Percentiles rank a stretch among this genome's conserved stretches.
These are phyloP conservation scores for Dromiciops gliroides DNA, from an alignment of 2,113 vertebrate genomes.

Conservation along the genomic window DNA sequence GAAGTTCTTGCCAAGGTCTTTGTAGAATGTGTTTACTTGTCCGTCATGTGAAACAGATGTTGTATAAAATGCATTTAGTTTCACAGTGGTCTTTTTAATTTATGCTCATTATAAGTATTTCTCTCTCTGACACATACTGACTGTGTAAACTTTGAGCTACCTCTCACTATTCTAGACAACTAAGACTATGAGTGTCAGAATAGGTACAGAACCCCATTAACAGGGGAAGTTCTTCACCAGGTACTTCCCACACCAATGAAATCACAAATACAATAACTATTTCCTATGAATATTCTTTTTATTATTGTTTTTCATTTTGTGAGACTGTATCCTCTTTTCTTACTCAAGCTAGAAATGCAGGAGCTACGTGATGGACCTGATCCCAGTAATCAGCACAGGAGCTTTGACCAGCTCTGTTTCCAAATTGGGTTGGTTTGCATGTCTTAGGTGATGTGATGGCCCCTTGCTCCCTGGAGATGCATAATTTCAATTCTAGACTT, in stretches of 20 bases:
- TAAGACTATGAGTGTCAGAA: neutral
- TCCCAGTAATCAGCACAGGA: neutral
- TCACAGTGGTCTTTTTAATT: neutral
- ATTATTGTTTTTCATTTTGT: neutral
- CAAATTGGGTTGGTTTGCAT: neutral
- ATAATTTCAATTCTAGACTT: neutral
- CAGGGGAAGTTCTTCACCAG: neutral
- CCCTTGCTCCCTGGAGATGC: neutral
- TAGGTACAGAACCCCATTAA: neutral
- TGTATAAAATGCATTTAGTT: neutral
- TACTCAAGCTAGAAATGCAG: neutral
- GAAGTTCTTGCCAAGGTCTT: neutral
- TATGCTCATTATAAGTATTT: neutral
- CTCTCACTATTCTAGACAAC: neutral
- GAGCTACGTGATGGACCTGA: neutral
- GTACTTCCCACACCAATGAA: neutral
- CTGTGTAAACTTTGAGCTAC: neutral
- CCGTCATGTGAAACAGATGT: neutral
- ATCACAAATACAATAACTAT: neutral
- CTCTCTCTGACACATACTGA: neutral
- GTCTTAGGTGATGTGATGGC: neutral
- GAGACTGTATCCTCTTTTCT: neutral
- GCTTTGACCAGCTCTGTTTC: neutral
- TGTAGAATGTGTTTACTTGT: neutral
- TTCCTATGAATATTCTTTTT: neutral